Conservation (phyloP, 2,888 invertebrate species). For the Phyto melanocephala region DNA sequence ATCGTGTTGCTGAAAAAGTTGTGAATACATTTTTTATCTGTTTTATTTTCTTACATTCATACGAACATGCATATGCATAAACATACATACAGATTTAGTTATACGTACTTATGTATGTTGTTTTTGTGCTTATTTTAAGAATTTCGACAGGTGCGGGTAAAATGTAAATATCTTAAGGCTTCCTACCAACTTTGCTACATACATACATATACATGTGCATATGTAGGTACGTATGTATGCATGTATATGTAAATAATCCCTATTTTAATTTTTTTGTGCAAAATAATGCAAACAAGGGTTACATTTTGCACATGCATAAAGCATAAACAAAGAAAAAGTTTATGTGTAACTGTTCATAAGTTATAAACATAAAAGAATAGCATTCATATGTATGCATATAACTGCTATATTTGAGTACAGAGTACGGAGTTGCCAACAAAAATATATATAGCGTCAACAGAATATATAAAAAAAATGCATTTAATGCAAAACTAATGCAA, state of each 20-base stretch:
- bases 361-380: not conserved
- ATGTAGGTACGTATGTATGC: too few species aligned
- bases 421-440: not conserved
- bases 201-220: not conserved
- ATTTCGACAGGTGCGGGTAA: conserved; percentile 14
- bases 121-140: not conserved
- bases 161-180: conserved; percentile 26
- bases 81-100: too few species aligned
- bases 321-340: not conserved
- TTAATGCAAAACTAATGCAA: too few species aligned
- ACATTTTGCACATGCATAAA: not conserved
- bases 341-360: not conserved
- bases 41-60: too few species aligned
- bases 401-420: too few species aligned
- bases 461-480: too few species aligned
- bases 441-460: too few species aligned
- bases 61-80: too few species aligned
- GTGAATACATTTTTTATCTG: not conserved
- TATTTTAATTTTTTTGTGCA: conserved; percentile 5
- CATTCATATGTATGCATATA: too few species aligned
- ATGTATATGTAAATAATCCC: not conserved
- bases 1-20: not conserved
- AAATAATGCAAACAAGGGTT: not conserved
- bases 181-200: not conserved
- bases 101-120: not conserved